A percentile compares a stretch with the other conserved stretches of the same genome.
Evolutionary conservation across 2,113 vertebrate genomes (phyloP).

Genomic region (Cottus gobio): DNA sequence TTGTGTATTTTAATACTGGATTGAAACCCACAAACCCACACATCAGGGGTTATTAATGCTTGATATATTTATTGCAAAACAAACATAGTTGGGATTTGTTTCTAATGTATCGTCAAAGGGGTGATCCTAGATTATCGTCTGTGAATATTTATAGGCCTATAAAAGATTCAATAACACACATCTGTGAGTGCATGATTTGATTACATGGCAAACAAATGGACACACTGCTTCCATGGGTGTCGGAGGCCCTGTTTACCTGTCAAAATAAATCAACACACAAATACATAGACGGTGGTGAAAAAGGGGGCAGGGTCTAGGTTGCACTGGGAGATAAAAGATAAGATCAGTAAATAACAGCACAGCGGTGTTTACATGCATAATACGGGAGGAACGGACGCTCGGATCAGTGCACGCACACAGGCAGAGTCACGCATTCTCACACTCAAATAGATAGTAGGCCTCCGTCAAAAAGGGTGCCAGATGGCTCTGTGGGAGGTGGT

Average conservation of each 20-base stretch:
- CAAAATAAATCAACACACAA: slow-evolving; percentile 30
- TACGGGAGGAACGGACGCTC: slow-evolving; percentile 13
- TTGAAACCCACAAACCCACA: slow-evolving; percentile 20
- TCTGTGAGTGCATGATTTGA: slow-evolving; percentile 26
- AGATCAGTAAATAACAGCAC: slow-evolving; percentile 42
- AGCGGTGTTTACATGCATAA: slow-evolving; percentile 54
- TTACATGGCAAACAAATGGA: slow-evolving; percentile 18
- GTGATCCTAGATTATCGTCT: slow-evolving; percentile 17
- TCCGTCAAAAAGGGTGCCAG: slow-evolving; percentile 58
- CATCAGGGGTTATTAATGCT: not conserved
- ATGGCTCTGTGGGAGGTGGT: slow-evolving; percentile 68
- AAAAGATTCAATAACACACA: slow-evolving; percentile 39
- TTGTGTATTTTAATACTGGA: slow-evolving; percentile 38
- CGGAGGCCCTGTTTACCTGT: slow-evolving; percentile 34
- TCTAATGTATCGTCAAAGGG: slow-evolving; percentile 19
- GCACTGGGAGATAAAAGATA: slow-evolving; percentile 34
- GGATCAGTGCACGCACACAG: slow-evolving; percentile 40
- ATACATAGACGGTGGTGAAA: slow-evolving; percentile 33
- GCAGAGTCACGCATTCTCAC: slow-evolving; percentile 25
- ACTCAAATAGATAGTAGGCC: slow-evolving; percentile 20
- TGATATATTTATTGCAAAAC: slow-evolving; percentile 18
- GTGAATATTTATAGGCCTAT: slow-evolving; percentile 35
- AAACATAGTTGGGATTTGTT: slow-evolving; percentile 1
- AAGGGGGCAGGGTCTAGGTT: slow-evolving; percentile 28
- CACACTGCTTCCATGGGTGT: not conserved